Evolutionary conservation across 2,797 vertebrate species (phyloP), one percentile per base, ranked within the genome.

Genomic region (Hypotaenidia okinawae): DNA sequence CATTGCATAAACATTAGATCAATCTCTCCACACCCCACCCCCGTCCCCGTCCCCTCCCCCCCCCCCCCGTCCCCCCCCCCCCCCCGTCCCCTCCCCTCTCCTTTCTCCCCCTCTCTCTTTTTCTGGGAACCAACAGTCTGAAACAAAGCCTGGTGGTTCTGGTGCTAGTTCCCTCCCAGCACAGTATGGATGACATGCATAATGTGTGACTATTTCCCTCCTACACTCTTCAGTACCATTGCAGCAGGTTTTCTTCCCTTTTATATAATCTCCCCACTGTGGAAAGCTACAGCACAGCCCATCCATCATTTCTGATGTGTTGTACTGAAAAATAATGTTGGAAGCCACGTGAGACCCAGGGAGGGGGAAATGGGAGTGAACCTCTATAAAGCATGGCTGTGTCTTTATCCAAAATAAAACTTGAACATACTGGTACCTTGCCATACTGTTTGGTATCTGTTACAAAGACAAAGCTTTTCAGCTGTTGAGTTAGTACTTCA

Each of bases 381-480:
- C 64, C 67, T 58, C 67, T 89, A 4, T 66, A 32, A 66, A 90
- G 59, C 55, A 43, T 84, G 80, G 52, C 59, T 94, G 47, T 73
- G 8, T 95, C 35, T 92, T 52, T 91, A 94, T 95, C 93, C 94
- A 95, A 91, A 93, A 94, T 93, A 94, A 89, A 94, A 89, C 84
- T 75, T 74, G 68, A 64, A 94, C 28, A 30, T 74, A 39, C 73
- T 95, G 84, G 72, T 83, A 62, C 57, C 27, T 94, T 96, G 91
- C 83, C 85, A 82, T 37, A 82, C 63, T 32, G 64, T 95, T 93
- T 92, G 70, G 73, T 88, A 70, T 96, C 69, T 94, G 83, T 93
- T 84, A 83, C 49, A 75, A 43, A 73, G 51, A n/a, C 67, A 77
- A 61, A 93, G 63, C 10, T 80, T 91, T 94, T 84, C 90, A 94